Base-by-base conservation (phyloP, 2,888 invertebrate species). In the Acrobasis consociella region DNA sequence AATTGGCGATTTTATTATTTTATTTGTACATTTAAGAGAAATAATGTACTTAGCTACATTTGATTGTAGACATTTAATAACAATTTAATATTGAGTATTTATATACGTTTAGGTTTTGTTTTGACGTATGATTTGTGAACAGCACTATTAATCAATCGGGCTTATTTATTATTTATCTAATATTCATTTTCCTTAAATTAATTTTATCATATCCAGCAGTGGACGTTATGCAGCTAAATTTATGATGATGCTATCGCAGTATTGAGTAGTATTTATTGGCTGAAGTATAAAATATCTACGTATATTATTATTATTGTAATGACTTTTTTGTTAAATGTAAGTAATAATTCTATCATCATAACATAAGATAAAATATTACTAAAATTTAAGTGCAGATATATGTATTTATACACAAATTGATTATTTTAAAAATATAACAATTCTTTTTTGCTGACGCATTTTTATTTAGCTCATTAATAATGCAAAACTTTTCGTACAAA, bases 261-360 rank as follows among this genome's bases (percentile, higher is more conserved):
- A 42, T n/a, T 56, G 56, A 53, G 37, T 52, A 52, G 31, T 38
- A 53, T 52, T 52, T 31, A 22, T 38, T 53, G 37, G 53, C 53
- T 38, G 53, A 11, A 50, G 63, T 65, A 66, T 60, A 65, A 65
- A 65, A 65, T 16, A 58, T 65, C 65, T 62, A 62, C 56, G 58
- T 62, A 64, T 31, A 37, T 61, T 42, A 17, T 58, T 59, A n/a
- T 62, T 65, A 66, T 62, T 62, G 63, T 55, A 55, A 55, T 55
- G 15, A 55, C 39, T 52, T 52, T 52, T 52, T 52, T 31, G 31
- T 31, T 31, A 31, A 31, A 31, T 7, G 7, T 31, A 31, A 31
- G 31, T 31, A 31, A 31, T 31, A 5, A 31, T 31, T 31, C 31
- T 31, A 31, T 31, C 31, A 31, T 22, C 22, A 22, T 22, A 31